Evolutionary conservation across 2,888 invertebrate genomes (phyloP), one percentile per base, ranked within the genome.

Genomic region (Lasioglossum malachurum): DNA sequence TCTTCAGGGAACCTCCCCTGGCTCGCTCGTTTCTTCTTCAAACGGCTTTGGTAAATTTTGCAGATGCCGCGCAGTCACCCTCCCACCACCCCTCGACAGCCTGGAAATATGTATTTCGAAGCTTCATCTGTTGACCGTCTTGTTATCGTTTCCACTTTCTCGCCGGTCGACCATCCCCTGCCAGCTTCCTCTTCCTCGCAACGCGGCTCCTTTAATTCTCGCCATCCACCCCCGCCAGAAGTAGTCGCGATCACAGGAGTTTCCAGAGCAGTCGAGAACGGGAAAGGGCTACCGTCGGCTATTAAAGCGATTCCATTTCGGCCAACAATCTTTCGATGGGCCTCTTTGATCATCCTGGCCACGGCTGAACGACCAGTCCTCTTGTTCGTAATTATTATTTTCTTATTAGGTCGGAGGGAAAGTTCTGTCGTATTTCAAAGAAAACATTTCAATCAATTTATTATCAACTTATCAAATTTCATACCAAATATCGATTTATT

Each of bases 21-120:
- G 73, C 72, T 78, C 71, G 38, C 71, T 77, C 72, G 57, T 81
- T 80, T 82, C 84, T 78, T 82, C 87, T 75, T 80, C 79, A 75
- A 87, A 87, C 87, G 78, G 75, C 82, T 87, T 87, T 87, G 82
- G 75, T 35, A 77, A 84, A 84, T 87, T 84, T 82, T 35, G 74
- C 53, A 23, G 72, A 79, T 74, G 72, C 41, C 49, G 67, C 0
- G 69, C 23, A 71, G 23, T 4, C 69, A 10, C 60, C n/a, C 57
- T 23, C 57, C 12, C 35, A 2, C 67, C 16, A 0, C 67, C 67
- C 19, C 38, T 4, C 7, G 23, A n/a, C 69, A 35, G 41, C 41
- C 57, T 35, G 53, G 64, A 76, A 75, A 79, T 74, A 80, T 75
- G 75, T 80, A 80, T 76, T 77, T 74, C 79, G 71, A n/a, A 71